Percentiles rank a stretch among this genome's conserved stretches.
Evolutionary conservation across 2,113 vertebrate genomes (phyloP).

Genomic region (Aviceda subcristata): DNA sequence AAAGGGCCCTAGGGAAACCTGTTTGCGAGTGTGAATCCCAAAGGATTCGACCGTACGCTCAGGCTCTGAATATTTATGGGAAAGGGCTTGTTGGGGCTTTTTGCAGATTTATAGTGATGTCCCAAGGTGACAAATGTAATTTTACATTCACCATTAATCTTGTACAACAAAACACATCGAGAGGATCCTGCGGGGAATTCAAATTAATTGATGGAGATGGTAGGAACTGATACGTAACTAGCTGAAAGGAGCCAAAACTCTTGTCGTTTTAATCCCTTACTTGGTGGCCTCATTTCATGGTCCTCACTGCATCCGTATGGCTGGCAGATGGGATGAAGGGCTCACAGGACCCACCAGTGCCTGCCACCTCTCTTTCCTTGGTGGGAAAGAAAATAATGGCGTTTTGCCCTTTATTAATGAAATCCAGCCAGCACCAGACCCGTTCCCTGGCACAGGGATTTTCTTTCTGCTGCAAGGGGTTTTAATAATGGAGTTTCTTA

Average conservation of each 20-base stretch:
- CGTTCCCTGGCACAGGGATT: neutral
- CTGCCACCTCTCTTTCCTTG: neutral
- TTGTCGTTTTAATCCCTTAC: neutral
- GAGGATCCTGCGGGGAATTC: neutral
- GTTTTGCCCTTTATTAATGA: neutral
- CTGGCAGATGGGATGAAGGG: neutral
- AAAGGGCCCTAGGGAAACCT: neutral
- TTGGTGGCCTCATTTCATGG: neutral
- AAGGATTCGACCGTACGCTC: neutral
- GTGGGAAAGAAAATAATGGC: neutral
- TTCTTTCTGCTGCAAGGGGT: neutral
- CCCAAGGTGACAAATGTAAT: constrained; percentile 8
- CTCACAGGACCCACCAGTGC: fast-evolving
- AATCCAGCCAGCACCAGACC: neutral
- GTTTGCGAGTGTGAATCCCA: neutral
- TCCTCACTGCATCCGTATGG: fast-evolving
- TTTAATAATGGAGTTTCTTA: neutral
- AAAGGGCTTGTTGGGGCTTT: neutral
- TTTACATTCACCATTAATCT: neutral
- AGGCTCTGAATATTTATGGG: neutral
- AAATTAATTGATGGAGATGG: neutral
- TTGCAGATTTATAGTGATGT: neutral
- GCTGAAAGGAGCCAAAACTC: neutral
- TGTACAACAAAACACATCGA: neutral
- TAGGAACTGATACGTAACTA: neutral